phyloP scores from a whole-genome alignment of 2,888 invertebrate species.

The Lagria hirta region DNA sequence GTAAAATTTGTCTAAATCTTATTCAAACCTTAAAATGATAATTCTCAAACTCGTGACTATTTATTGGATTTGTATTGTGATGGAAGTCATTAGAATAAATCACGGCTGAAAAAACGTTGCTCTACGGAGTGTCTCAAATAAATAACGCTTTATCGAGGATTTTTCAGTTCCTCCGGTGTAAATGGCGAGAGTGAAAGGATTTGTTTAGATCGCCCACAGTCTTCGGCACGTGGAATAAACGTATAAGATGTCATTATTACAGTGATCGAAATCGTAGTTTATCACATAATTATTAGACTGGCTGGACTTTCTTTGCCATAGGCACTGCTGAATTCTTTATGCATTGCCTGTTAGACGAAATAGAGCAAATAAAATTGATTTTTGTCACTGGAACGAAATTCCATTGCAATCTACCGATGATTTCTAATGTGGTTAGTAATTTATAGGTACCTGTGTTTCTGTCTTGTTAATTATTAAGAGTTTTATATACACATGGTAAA shows the following conservation, averaged over 20 bases:
- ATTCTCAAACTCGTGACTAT: no score
- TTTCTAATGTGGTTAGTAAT: no score
- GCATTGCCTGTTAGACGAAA: slow-evolving; percentile 25
- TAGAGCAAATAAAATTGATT: slow-evolving; percentile 38
- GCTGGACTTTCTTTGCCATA: slow-evolving; percentile 46
- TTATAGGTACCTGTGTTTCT: no score
- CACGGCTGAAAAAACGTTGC: slow-evolving; percentile 8
- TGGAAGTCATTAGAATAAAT: slow-evolving; percentile 8
- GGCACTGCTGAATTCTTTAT: slow-evolving; percentile 33
- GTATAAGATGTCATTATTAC: slow-evolving; percentile 45
- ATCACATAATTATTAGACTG: slow-evolving; percentile 47
- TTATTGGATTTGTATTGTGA: slow-evolving; percentile 14
- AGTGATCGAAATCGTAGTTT: slow-evolving; percentile 43
- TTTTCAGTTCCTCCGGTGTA: slow-evolving; percentile 18
- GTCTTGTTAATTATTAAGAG: no score
- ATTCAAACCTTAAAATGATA: no score
- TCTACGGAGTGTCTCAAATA: slow-evolving; percentile 1
- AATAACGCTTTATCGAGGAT: slow-evolving; percentile 18
- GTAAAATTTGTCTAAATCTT: no score
- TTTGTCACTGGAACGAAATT: slow-evolving; percentile 28
- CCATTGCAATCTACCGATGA: no score
- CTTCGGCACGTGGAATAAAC: slow-evolving; percentile 32
- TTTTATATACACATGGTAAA: no score
- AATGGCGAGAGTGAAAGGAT: slow-evolving; percentile 34
- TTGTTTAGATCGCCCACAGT: slow-evolving; percentile 29